Evolutionary conservation across 23 tunicate genomes (phyloP).

Genomic region (Trididemnum nubilum): DNA sequence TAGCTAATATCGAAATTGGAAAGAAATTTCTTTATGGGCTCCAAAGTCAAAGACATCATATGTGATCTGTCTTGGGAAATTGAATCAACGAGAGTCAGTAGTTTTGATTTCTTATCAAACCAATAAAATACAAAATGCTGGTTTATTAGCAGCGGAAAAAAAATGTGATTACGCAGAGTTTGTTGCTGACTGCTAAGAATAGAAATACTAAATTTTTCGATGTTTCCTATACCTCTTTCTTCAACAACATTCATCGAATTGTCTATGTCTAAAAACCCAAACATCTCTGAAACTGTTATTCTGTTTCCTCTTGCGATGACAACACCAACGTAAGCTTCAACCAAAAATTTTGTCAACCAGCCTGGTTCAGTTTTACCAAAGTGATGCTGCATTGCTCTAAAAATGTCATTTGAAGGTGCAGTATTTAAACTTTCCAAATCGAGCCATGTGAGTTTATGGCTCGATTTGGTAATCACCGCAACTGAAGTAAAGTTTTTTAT

Average conservation of each 20-base stretch:
- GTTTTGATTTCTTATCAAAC: not conserved
- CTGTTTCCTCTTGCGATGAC: not conserved
- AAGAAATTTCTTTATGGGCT: not conserved
- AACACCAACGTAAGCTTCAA: not conserved
- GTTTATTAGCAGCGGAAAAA: slow-evolving; percentile 1
- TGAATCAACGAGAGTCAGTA: not conserved
- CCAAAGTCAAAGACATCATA: not conserved
- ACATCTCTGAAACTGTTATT: not conserved
- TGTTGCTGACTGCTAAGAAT: not conserved
- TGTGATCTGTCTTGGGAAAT: not conserved
- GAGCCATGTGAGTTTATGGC: no score
- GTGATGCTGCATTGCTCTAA: no score
- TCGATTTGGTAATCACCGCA: no score
- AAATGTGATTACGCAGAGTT: not conserved
- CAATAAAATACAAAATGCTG: not conserved
- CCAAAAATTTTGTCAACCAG: not conserved
- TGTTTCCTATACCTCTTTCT: not conserved
- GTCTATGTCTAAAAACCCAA: not conserved
- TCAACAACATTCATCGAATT: not conserved
- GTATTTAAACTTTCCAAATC: no score
- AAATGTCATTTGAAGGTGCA: no score
- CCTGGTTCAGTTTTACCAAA: no score
- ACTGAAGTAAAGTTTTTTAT: no score
- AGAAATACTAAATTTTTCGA: not conserved
- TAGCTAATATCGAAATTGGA: not conserved